These are phyloP conservation scores for Argyresthia albistria DNA, from an alignment of 2,888 invertebrate genomes.

Conservation along the genomic window DNA sequence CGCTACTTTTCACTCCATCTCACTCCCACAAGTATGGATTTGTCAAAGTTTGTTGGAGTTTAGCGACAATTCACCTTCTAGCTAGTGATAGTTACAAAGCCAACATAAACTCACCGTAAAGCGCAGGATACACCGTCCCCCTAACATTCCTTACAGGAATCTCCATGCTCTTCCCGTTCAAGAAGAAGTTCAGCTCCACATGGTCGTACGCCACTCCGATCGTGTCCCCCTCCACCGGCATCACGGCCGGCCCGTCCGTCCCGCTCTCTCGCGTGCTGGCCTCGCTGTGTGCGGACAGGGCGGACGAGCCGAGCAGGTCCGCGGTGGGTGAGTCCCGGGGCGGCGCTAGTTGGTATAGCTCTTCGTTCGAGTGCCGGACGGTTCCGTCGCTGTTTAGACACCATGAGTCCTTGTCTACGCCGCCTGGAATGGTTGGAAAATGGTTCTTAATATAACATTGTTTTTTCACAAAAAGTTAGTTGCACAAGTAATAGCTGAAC, in stretches of 20 bases:
- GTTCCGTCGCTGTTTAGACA: slow-evolving; percentile 92
- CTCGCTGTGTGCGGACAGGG: slow-evolving; percentile 34
- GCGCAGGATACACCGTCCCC: slow-evolving; percentile 91
- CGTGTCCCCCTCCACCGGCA: slow-evolving; percentile 93
- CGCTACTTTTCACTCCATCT: no score
- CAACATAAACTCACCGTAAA: slow-evolving; percentile 81
- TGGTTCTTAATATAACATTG: not conserved
- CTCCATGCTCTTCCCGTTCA: slow-evolving; percentile 92
- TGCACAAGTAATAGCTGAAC: no score
- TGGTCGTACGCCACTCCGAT: slow-evolving; percentile 97
- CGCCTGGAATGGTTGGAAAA: slow-evolving; percentile 67
- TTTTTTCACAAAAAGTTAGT: no score
- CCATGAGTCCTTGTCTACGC: slow-evolving; percentile 93
- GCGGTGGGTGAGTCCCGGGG: slow-evolving; percentile 57
- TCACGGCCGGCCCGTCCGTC: slow-evolving; percentile 30
- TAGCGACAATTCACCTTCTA: no score
- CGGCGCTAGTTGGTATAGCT: slow-evolving; percentile 76
- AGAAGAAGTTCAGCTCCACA: slow-evolving; percentile 93
- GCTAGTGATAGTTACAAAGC: no score
- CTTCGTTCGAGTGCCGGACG: slow-evolving; percentile 87
- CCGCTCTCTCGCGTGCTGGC: slow-evolving; percentile 37
- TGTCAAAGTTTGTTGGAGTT: no score
- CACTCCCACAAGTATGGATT: no score
- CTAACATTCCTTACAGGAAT: slow-evolving; percentile 89
- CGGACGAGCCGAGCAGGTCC: slow-evolving; percentile 51